Base-by-base conservation (phyloP, 2,888 invertebrate species). In the Steinernema hermaphroditum region DNA sequence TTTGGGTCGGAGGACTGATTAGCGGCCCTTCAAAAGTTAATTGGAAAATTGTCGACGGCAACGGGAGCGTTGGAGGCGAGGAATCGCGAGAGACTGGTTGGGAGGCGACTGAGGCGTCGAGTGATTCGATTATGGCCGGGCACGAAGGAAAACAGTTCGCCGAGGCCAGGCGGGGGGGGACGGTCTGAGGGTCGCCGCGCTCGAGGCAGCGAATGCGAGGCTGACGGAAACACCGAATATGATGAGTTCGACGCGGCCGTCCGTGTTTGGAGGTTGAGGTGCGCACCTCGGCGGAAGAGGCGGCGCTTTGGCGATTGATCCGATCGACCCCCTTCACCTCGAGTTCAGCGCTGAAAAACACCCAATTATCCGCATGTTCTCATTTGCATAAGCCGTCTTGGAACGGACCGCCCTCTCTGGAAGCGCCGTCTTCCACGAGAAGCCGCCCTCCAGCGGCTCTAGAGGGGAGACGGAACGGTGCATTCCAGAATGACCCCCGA, bases 1-100 rank as follows among this genome's bases (percentile, higher is more conserved):
- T 32, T 62, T 12, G 62, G 62, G 29, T 24, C 34, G 62, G 8
- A 22, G 32, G 12, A n/a, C 62, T 62, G 62, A 62, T 62, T 62
- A 62, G 62, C 62, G 62, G 62, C 62, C 62, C 62, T 62, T 62
- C 32, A 62, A 62, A 62, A 62, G 62, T 62, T 62, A 62, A 62
- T 62, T 62, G 62, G 62, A 62, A 62, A 62, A 62, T 62, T 62
- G 62, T 16, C n/a, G 46, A 9, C 4, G 46, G 46, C 46, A 19
- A 6, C 16, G 34, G 62, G 27, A 27, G 32, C 32, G 32, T 16
- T 62, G 29, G 12, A 32, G 27, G 9, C 32, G 62, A 2, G 62
- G 32, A 32, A 62, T 32, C 32, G 9, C 32, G 62, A 2, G 62
- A 16, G 16, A 62, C 62, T 62, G 62, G 62, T 62, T 62, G 62